Evolutionary conservation across 2,888 invertebrate genomes (phyloP).

Genomic region (Limnephilus rhombicus): DNA sequence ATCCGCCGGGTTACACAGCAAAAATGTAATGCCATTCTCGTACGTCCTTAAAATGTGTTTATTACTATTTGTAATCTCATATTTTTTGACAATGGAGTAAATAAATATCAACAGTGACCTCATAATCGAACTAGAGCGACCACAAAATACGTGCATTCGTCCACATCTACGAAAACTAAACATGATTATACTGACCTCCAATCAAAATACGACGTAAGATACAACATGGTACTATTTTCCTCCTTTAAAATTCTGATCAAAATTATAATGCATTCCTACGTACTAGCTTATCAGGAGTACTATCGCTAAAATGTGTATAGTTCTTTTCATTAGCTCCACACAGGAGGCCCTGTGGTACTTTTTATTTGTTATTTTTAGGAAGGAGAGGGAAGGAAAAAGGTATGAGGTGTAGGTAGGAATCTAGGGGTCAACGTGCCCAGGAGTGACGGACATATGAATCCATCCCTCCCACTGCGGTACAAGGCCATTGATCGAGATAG

Average conservation of each 20-base stretch:
- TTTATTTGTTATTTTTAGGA: no score
- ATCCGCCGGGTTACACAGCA: background rate
- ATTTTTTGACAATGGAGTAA: background rate
- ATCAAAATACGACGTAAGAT: background rate
- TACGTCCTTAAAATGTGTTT: background rate
- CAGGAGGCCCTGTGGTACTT: no score
- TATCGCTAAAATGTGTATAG: no score
- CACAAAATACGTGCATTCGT: background rate
- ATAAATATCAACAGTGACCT: background rate
- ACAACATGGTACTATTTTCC: background rate
- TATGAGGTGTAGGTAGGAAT: no score
- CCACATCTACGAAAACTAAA: background rate
- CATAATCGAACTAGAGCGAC: background rate
- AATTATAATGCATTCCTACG: background rate
- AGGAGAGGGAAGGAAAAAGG: no score
- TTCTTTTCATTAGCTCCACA: no score
- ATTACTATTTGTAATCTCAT: background rate
- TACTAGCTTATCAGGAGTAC: background rate
- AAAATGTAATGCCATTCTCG: background rate
- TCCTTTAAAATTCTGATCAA: background rate
- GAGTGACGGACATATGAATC: no score
- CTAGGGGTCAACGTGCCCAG: no score
- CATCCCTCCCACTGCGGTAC: no score
- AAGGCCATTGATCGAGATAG: no score
- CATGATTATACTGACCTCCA: background rate